Evolutionary conservation across 2,113 vertebrate genomes (phyloP).

Genomic region (Setophaga coronata): DNA sequence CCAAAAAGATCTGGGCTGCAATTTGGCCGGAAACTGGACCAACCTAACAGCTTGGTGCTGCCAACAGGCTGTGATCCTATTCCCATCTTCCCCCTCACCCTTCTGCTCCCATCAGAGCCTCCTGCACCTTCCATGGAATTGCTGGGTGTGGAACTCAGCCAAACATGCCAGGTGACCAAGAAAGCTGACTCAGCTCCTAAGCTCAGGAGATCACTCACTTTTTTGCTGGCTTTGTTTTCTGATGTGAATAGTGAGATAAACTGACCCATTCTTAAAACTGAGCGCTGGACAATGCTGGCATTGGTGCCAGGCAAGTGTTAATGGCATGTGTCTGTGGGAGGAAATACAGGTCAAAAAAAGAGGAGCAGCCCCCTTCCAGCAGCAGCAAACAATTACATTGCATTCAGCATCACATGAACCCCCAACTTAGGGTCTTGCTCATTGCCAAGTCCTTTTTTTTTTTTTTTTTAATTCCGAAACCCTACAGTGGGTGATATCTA

Average conservation of each 20-base stretch:
- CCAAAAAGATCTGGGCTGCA: background rate
- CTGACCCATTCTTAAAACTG: background rate
- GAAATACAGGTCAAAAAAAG: background rate
- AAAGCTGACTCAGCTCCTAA: background rate
- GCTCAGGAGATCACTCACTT: background rate
- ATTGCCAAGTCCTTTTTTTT: background rate
- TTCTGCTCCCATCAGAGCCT: background rate
- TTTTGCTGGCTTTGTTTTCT: background rate
- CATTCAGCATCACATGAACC: background rate
- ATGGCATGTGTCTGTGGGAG: background rate
- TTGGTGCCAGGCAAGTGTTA: background rate
- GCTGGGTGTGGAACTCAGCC: accelerated
- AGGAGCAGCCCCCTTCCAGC: background rate
- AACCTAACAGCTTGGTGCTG: background rate
- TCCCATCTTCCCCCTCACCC: background rate
- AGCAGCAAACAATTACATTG: background rate
- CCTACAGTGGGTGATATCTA: background rate
- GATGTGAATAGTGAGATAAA: background rate
- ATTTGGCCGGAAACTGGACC: background rate
- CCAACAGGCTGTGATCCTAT: background rate
- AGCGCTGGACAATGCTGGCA: background rate
- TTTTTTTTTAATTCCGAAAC: background rate
- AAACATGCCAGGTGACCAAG: background rate
- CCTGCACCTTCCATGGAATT: background rate
- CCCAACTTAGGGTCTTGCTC: background rate